A percentile compares a stretch with the other conserved stretches of the same genome.
phyloP scores from a whole-genome alignment of 2,113 vertebrate genomes.

The Otus sunia region DNA sequence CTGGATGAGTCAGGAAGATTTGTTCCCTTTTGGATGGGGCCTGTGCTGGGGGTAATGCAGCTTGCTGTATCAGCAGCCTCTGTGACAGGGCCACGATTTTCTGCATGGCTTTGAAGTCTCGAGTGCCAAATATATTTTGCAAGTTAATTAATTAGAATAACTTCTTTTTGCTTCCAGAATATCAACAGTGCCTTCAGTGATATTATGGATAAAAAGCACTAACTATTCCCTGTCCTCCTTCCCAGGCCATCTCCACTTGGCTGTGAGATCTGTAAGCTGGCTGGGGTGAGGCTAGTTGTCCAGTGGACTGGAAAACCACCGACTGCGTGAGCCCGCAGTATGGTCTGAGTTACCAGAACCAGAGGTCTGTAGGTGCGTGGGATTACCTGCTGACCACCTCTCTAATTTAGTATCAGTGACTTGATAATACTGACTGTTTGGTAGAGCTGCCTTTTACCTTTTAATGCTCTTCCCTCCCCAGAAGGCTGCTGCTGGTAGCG shows the following conservation, averaged over 20 bases:
- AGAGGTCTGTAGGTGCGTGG: background rate
- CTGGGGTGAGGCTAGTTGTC: background rate
- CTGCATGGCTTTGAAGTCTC: background rate
- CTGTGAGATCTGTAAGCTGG: background rate
- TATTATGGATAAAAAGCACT: background rate
- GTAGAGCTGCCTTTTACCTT: background rate
- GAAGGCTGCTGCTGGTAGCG: background rate
- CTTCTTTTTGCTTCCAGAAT: background rate
- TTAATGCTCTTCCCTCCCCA: background rate
- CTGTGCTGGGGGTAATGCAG: background rate
- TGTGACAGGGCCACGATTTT: background rate
- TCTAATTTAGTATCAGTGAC: rapidly evolving
- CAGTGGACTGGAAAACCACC: background rate
- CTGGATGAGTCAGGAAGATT: background rate
- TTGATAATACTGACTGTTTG: background rate
- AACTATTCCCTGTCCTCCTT: background rate
- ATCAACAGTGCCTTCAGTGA: background rate
- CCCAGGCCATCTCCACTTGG: background rate
- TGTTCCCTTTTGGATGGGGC: no score
- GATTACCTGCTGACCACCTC: background rate
- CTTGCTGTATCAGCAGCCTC: background rate
- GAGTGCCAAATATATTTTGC: background rate
- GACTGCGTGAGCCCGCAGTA: background rate
- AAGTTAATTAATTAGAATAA: background rate
- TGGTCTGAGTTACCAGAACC: background rate